A percentile compares a stretch with the other conserved stretches of the same genome.
phyloP scores from a whole-genome alignment of 1,140 invertebrate genomes.

The Drosophila melanica region DNA sequence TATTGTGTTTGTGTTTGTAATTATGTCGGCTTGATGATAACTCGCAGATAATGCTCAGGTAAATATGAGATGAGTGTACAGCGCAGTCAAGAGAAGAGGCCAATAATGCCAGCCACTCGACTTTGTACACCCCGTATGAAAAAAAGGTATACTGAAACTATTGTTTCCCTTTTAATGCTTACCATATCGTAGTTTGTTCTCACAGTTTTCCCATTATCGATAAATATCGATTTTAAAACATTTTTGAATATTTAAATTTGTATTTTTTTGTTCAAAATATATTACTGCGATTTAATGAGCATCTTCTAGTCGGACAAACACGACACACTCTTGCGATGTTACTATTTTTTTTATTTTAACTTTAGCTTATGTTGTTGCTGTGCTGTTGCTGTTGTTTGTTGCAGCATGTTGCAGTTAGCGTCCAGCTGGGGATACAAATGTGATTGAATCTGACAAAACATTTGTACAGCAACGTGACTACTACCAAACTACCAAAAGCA shows the following conservation, averaged over 20 bases:
- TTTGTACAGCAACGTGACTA: conserved; percentile 61
- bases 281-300: background rate
- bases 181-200: too few species aligned
- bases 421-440: conserved; percentile 15
- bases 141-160: too few species aligned
- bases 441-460: conserved; percentile 46
- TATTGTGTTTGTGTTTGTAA: conserved; percentile 79
- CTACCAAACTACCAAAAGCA: conserved; percentile 21
- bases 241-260: too few species aligned
- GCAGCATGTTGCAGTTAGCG: conserved; percentile 25
- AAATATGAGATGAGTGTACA: conserved; percentile 55
- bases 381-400: conserved; percentile 7
- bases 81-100: background rate
- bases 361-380: too few species aligned
- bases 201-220: too few species aligned
- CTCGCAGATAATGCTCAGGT: conserved; percentile 73
- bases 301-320: too few species aligned
- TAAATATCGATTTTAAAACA: too few species aligned
- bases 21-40: conserved; percentile 78
- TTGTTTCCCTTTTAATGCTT: too few species aligned
- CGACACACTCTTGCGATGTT: too few species aligned
- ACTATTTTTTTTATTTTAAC: too few species aligned
- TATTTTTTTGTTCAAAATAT: too few species aligned
- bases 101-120: conserved; percentile 27
- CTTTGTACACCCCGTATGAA: conserved; percentile 19